Base-by-base conservation (phyloP, 2,113 vertebrate genomes). In the Bufo gargarizans region DNA sequence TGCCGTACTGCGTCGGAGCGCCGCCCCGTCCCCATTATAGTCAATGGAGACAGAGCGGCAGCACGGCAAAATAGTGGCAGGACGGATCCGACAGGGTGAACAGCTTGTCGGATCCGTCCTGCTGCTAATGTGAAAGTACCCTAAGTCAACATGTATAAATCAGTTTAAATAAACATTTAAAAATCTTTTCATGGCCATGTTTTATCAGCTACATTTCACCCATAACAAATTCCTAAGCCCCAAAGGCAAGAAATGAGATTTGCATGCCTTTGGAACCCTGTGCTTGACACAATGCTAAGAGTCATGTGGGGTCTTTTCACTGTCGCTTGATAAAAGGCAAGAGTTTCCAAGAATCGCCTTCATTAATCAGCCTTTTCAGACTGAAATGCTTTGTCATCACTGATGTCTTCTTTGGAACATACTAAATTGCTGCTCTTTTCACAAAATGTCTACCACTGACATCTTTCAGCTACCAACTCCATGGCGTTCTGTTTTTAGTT, bases 331-430 rank as follows among this genome's bases (percentile, higher is more conserved):
- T 56, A 87, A 90, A 91, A 92, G 89, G 85, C 90, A 90, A 91
- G 90, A 89, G 85, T 90, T 91, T 91, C 89, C 0, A 1, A 89
- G 91, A 91, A 92, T 90, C 89, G 89, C 89, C 88, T 77, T 78
- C 92, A 91, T 91, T 92, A 92, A 92, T 93, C 91, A 91, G 90
- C 11, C 78, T 89, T 89, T 91, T 90, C 17, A n/a, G 89, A 0
- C 90, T 83, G 69, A 88, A 88, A 84, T 88, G 85, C 2, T 13
- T 4, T 9, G 59, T 56, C 82, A 5, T 74, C 81, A 9, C 0
- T 49, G 6, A 78, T 1, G 67, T 90, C 89, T 72, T 78, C 91
- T 87, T 89, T 89, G 86, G 47, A 82, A 56, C 50, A 59, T 49
- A 20, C 59, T 67, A 47, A 86, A 86, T 78, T 65, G 59, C 85